phyloP scores from a whole-genome alignment of 2,113 vertebrate genomes.

The Potamarius usumacintae region DNA sequence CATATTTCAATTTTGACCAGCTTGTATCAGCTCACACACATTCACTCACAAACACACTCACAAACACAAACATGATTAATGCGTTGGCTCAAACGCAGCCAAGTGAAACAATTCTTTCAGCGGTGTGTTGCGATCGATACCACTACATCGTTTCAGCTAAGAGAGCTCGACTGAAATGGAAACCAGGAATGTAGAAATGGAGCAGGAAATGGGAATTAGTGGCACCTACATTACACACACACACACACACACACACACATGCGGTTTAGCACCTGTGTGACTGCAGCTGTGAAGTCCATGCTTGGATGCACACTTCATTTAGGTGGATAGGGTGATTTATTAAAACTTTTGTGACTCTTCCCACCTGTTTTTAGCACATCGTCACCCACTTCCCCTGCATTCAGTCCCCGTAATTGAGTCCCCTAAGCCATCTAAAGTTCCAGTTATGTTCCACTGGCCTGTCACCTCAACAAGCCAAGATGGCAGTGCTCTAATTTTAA shows the following conservation, averaged over 20 bases:
- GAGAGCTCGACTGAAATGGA: slow-evolving; percentile 6
- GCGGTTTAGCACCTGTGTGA: slow-evolving; percentile 70
- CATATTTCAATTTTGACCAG: slow-evolving; percentile 54
- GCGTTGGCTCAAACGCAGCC: slow-evolving; percentile 46
- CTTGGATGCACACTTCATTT: slow-evolving; percentile 72
- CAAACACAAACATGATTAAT: slow-evolving; percentile 64
- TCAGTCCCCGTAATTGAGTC: neutral
- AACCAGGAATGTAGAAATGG: slow-evolving; percentile 57
- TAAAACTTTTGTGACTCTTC: slow-evolving; percentile 20
- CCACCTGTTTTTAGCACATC: neutral
- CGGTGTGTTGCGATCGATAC: slow-evolving; percentile 49
- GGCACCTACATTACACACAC: slow-evolving; percentile 53
- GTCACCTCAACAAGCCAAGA: neutral
- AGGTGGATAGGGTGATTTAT: slow-evolving; percentile 65
- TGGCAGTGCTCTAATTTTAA: neutral
- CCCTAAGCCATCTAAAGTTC: neutral
- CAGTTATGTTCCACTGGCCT: neutral
- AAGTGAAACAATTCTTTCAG: slow-evolving; percentile 62
- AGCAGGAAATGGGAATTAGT: slow-evolving; percentile 62
- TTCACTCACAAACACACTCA: slow-evolving; percentile 9
- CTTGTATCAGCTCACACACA: slow-evolving; percentile 63
- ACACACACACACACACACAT: slow-evolving; percentile 40
- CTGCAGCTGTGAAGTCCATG: slow-evolving; percentile 65
- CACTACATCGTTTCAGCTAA: slow-evolving; percentile 36
- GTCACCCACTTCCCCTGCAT: neutral